Evolutionary conservation across 92 coral and sea anemone species (phyloP).

Genomic region (Bergia puertoricense): DNA sequence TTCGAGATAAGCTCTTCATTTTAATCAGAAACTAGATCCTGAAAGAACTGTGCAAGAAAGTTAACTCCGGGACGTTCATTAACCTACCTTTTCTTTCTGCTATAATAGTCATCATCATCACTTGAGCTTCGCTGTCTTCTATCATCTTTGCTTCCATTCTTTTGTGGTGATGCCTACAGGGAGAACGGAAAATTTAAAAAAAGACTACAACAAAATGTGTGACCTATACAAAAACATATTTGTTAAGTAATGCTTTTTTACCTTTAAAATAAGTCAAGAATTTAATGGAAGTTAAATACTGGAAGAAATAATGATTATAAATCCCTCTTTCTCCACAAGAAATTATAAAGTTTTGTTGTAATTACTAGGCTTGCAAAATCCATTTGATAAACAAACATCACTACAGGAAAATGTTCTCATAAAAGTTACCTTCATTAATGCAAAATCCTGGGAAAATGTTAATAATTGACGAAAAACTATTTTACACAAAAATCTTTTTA

Average conservation of each 20-base stretch:
- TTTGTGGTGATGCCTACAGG: slow-evolving; percentile 67
- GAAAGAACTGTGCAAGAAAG: not conserved
- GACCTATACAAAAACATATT: not conserved
- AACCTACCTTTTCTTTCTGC: slow-evolving; percentile 77
- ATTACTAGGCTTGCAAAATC: not conserved
- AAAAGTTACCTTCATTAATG: not conserved
- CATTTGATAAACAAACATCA: not conserved
- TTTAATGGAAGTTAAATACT: too few relatives aligned
- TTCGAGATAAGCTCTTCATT: not conserved
- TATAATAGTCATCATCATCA: slow-evolving; percentile 75
- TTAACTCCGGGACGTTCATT: not conserved
- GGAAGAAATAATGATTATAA: too few relatives aligned
- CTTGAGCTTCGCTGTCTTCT: slow-evolving; percentile 70
- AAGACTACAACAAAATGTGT: not conserved
- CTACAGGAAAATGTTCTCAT: not conserved
- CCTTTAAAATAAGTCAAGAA: too few relatives aligned
- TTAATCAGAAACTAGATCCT: not conserved
- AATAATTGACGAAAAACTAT: too few relatives aligned
- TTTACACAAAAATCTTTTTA: too few relatives aligned
- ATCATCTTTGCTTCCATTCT: slow-evolving; percentile 78
- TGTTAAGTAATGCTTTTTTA: too few relatives aligned
- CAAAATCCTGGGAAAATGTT: too few relatives aligned
- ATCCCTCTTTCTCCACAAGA: not conserved
- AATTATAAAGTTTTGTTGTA: not conserved
- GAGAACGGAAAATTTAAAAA: slow-evolving; percentile 35